Conservation (phyloP, 1,140 invertebrate genomes). For the Samia ricini region DNA sequence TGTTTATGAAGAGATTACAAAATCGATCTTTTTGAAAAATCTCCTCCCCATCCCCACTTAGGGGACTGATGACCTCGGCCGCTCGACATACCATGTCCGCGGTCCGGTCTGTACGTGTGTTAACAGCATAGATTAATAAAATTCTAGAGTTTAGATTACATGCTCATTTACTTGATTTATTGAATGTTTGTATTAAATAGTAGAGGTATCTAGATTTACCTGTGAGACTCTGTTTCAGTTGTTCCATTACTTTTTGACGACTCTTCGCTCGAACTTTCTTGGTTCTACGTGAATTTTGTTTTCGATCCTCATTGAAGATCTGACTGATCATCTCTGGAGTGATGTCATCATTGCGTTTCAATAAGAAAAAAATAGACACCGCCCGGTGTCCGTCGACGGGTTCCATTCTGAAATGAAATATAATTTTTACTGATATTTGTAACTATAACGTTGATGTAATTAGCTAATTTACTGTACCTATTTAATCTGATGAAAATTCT, state of each 20-base stretch:
- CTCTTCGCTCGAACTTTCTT: constrained; percentile 76
- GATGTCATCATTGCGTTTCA: constrained; percentile 86
- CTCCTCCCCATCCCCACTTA: too few species aligned
- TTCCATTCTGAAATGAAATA: constrained; percentile 83
- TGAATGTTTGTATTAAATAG: not conserved
- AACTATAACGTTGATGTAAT: not conserved
- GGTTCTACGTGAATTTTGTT: constrained; percentile 76
- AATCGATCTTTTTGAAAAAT: too few species aligned
- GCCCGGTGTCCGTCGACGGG: constrained; percentile 88
- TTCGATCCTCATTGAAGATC: constrained; percentile 85
- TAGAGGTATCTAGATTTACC: constrained; percentile 57
- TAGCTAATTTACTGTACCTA: too few species aligned
- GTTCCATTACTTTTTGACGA: constrained; percentile 81
- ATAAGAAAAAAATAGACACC: constrained; percentile 89
- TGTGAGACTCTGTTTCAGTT: constrained; percentile 80
- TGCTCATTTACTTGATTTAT: too few species aligned
- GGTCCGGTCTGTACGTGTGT: too few species aligned
- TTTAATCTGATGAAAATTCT: too few species aligned
- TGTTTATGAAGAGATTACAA: too few species aligned
- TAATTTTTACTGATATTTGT: not conserved
- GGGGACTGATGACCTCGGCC: too few species aligned
- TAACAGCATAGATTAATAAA: too few species aligned
- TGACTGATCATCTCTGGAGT: constrained; percentile 82
- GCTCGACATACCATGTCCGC: too few species aligned
- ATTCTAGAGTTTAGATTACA: too few species aligned